phyloP scores from a whole-genome alignment of 2,797 vertebrate genomes.

The Sphenodon punctatus region DNA sequence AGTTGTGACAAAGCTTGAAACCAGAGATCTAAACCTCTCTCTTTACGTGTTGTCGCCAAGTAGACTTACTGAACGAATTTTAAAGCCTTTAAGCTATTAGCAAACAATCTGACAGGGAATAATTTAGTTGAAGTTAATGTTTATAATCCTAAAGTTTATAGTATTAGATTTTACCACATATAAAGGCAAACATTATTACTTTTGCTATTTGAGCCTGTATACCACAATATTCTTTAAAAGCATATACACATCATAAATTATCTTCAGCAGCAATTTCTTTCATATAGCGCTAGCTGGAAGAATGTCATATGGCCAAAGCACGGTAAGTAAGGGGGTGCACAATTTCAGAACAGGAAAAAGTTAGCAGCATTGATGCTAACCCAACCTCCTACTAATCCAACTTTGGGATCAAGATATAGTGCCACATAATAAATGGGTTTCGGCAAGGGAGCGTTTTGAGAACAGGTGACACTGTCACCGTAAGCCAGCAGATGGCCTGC shows the following conservation, averaged over 20 bases:
- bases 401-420: background rate
- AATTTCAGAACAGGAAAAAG: constrained; percentile 53
- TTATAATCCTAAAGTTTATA: background rate
- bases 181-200: constrained; percentile 55
- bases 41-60: no score
- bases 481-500: background rate
- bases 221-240: constrained; percentile 41
- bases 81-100: no score
- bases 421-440: accelerated
- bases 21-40: no score
- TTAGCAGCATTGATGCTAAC: constrained; percentile 16
- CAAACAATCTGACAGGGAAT: no score
- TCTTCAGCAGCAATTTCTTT: constrained; percentile 53
- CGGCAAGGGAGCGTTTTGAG: background rate
- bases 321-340: constrained; percentile 24
- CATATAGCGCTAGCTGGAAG: constrained; percentile 58
- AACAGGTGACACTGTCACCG: background rate
- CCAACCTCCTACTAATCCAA: constrained; percentile 13
- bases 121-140: no score
- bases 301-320: constrained; percentile 58
- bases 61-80: no score
- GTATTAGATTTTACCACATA: constrained; percentile 22
- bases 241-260: constrained; percentile 42
- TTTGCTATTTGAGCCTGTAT: constrained; percentile 39
- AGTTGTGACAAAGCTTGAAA: no score